Conservation (phyloP, 1,140 invertebrate species). For the Magallana angulata region DNA sequence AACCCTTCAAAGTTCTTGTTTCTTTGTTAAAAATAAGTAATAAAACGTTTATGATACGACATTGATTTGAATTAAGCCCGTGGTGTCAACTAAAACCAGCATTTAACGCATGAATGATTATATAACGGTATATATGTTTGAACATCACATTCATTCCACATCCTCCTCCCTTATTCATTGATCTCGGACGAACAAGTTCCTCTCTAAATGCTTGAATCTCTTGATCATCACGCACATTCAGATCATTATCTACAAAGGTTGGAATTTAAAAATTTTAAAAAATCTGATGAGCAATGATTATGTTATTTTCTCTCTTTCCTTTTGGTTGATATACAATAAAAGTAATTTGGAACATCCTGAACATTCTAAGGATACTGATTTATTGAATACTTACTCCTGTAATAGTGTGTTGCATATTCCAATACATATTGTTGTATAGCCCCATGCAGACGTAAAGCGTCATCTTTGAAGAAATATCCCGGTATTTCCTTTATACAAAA, state of each 20-base stretch:
- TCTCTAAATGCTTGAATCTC: background rate
- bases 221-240: background rate
- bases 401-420: background rate
- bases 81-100: conserved; percentile 36
- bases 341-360: background rate
- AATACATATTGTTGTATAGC: background rate
- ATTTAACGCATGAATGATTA: background rate
- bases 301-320: no score
- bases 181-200: background rate
- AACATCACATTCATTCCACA: background rate
- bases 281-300: no score
- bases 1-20: background rate
- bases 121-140: background rate
- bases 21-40: no score
- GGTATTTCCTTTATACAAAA: background rate
- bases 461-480: background rate
- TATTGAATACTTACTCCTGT: background rate
- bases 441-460: background rate
- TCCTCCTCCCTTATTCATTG: background rate
- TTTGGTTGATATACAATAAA: background rate
- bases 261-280: no score
- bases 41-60: background rate
- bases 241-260: background rate
- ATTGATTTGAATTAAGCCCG: conserved; percentile 1
- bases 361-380: background rate